Evolutionary conservation across 2,797 vertebrate species (phyloP).

Genomic region (Knipowitschia caucasica): DNA sequence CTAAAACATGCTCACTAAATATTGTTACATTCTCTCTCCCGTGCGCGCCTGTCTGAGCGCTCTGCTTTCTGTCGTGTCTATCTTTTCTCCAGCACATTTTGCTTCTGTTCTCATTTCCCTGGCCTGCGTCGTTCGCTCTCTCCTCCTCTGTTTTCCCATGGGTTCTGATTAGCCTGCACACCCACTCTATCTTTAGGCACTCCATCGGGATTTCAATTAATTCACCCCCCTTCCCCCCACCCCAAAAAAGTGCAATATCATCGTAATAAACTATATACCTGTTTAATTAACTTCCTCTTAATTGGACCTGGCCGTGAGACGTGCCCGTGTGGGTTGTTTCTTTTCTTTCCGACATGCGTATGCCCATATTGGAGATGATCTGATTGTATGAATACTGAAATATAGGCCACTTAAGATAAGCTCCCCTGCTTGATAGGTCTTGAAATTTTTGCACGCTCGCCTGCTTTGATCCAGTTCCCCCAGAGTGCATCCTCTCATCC

Average conservation of each 20-base stretch:
- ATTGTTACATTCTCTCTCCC: conserved; percentile 15
- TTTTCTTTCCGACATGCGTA: not conserved
- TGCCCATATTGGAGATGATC: conserved; percentile 34
- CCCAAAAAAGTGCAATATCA: conserved; percentile 54
- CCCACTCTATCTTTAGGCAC: conserved; percentile 66
- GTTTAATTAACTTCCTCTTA: conserved; percentile 68
- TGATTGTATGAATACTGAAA: conserved; percentile 36
- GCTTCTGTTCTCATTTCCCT: conserved; percentile 42
- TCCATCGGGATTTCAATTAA: conserved; percentile 66
- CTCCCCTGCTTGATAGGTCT: conserved; percentile 16
- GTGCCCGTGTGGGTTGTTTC: not conserved
- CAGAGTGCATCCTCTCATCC: conserved; percentile 3
- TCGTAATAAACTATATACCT: conserved; percentile 64
- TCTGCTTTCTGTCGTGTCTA: conserved; percentile 26
- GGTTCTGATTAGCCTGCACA: conserved; percentile 67
- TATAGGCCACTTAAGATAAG: conserved; percentile 16
- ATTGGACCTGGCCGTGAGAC: conserved; percentile 51
- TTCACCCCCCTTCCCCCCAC: too few species aligned
- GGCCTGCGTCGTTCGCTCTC: conserved; percentile 40
- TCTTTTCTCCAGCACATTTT: conserved; percentile 24
- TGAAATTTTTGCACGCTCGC: conserved; percentile 26
- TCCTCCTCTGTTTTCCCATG: conserved; percentile 53
- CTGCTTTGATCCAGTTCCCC: conserved; percentile 40
- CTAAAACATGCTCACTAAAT: conserved; percentile 11
- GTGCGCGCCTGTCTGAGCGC: conserved; percentile 18